These are phyloP conservation scores for Phoebastria nigripes DNA, from an alignment of 2,797 vertebrate genomes.

Conservation along the genomic window DNA sequence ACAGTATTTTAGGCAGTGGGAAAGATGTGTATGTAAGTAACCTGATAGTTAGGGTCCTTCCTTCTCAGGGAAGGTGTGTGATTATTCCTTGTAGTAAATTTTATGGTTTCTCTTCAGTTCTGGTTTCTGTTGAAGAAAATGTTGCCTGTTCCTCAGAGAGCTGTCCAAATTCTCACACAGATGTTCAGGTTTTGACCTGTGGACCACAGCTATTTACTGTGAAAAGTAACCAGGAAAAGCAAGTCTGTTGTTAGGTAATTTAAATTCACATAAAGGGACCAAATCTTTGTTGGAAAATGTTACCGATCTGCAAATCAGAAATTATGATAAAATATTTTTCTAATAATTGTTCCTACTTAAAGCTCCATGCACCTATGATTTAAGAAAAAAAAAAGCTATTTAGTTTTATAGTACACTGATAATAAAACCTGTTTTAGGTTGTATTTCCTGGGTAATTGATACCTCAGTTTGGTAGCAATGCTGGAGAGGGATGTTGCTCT, in stretches of 20 bases:
- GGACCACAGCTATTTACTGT: background rate
- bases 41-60: background rate
- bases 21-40: background rate
- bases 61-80: background rate
- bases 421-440: background rate
- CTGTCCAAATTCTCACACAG: background rate
- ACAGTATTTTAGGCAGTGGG: background rate
- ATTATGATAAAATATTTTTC: background rate
- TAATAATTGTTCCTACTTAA: background rate
- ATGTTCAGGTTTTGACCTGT: background rate
- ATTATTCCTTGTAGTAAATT: background rate
- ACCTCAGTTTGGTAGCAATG: background rate
- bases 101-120: background rate
- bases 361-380: background rate
- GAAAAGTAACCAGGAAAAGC: background rate
- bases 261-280: background rate
- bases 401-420: background rate
- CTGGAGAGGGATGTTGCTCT: background rate
- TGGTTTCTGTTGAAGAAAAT: background rate
- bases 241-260: background rate
- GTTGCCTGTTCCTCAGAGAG: background rate
- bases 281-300: background rate
- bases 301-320: background rate
- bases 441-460: background rate
- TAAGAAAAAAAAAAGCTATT: background rate